These are phyloP conservation scores for Porites evermanni DNA, from an alignment of 92 coral and sea anemone genomes.

Conservation along the genomic window DNA sequence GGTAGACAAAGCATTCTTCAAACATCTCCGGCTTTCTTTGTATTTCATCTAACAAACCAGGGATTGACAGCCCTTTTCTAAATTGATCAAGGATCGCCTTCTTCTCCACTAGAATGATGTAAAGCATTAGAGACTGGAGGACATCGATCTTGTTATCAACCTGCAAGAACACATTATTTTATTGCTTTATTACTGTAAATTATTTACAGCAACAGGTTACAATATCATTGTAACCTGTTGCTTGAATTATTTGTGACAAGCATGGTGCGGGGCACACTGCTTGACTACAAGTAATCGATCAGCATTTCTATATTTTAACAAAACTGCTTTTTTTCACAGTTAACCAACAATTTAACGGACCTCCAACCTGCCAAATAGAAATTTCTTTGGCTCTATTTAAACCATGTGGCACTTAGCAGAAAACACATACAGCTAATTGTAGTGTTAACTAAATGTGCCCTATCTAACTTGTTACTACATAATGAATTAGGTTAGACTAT, in stretches of 20 bases:
- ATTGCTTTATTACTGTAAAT: constrained; percentile 15
- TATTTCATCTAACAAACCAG: constrained; percentile 56
- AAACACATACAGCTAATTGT: constrained; percentile 3
- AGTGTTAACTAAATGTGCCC: constrained; percentile 6
- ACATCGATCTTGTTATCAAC: constrained; percentile 46
- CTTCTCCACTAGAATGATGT: constrained; percentile 42
- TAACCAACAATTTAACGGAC: constrained; percentile 12
- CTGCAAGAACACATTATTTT: constrained; percentile 7
- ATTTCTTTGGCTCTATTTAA: not conserved
- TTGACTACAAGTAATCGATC: not conserved
- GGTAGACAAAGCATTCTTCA: constrained; percentile 47
- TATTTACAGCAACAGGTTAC: not conserved
- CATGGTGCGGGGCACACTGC: not conserved
- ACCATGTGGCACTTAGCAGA: not conserved
- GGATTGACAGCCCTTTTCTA: constrained; percentile 58
- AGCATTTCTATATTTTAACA: not conserved
- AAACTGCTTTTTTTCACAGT: constrained; percentile 14
- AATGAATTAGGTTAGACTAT: constrained; percentile 36
- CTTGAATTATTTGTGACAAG: not conserved
- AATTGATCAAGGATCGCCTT: constrained; percentile 59
- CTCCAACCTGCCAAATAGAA: not conserved
- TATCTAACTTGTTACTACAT: constrained; percentile 1
- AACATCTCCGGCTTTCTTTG: constrained; percentile 54
- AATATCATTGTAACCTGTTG: not conserved
- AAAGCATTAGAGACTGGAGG: constrained; percentile 47